Evolutionary conservation across 1,140 invertebrate genomes (phyloP).

Genomic region (Geopemphigus sp.): DNA sequence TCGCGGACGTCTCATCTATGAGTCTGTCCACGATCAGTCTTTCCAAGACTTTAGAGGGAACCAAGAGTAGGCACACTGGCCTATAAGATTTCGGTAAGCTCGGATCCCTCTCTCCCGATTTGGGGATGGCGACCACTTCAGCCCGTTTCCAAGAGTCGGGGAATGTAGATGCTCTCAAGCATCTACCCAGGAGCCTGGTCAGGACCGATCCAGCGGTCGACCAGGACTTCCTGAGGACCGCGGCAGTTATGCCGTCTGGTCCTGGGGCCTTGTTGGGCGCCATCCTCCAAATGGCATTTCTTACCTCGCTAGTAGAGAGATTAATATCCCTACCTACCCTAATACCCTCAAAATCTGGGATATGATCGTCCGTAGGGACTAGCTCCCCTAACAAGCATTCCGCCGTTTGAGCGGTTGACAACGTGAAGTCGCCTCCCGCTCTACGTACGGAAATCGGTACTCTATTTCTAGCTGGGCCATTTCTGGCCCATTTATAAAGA

Average conservation of each 20-base stretch:
- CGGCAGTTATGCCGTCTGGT: neutral
- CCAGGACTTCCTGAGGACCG: slow-evolving; percentile 5
- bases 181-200: neutral
- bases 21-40: neutral
- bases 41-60: slow-evolving; percentile 2
- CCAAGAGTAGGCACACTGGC: neutral
- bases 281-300: neutral
- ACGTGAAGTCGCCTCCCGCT: neutral
- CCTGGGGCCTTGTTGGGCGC: slow-evolving; percentile 19
- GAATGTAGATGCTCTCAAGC: neutral
- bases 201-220: neutral
- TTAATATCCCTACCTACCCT: neutral
- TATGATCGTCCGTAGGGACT: neutral
- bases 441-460: neutral
- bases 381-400: neutral
- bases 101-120: neutral
- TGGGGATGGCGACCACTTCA: neutral
- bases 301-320: neutral
- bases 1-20: neutral
- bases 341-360: neutral
- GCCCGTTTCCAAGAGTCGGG: neutral
- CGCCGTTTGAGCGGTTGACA: neutral
- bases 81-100: neutral
- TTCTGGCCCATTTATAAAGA: neutral
- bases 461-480: neutral